Evolutionary conservation across 2,113 vertebrate genomes (phyloP), one percentile per base, ranked within the genome.

Genomic region (Scartelaos histophorus): DNA sequence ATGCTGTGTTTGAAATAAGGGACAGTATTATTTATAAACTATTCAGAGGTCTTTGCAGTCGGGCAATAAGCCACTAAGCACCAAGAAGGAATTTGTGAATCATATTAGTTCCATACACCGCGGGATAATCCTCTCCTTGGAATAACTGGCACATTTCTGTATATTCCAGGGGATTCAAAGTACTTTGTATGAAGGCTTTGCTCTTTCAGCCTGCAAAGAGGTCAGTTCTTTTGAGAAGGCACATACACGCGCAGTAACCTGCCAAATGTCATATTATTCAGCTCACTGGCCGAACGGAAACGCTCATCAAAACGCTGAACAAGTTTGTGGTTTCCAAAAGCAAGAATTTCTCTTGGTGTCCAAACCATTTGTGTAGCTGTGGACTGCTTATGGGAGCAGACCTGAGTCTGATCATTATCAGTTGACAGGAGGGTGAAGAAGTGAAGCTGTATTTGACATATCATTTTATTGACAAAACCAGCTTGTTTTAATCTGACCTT

Each of bases 141-240:
- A 85, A 86, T 87, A 87, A 90, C 82, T 84, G 80, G 78, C 87
- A 91, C 87, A 91, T 85, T 90, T 88, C 82, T 85, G 82, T 80
- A 84, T 82, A 67, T 88, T 89, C 77, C 67, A 71, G 73, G 75
- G 81, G 88, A 85, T 84, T 82, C 76, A 24, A 74, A 82, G 75
- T 53, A 79, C 84, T 82, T 82, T 78, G 82, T 76, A 68, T 76
- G 75, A 80, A 54, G 78, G 84, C 75, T 84, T 88, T 88, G 79
- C 87, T 84, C 83, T 83, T 80, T 85, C 78, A 80, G 80, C 69
- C 82, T 69, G 82, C 82, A 89, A 88, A 83, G 85, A 88, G 85
- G 90, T 91, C 83, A 82, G 69, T 74, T 57, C 60, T 73, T 86
- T 86, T 82, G 67, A 82, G 78, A 79, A 6, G 12, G 56, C 70